Conservation (phyloP, 2,888 invertebrate genomes). For the Neoscelio sp. region DNA sequence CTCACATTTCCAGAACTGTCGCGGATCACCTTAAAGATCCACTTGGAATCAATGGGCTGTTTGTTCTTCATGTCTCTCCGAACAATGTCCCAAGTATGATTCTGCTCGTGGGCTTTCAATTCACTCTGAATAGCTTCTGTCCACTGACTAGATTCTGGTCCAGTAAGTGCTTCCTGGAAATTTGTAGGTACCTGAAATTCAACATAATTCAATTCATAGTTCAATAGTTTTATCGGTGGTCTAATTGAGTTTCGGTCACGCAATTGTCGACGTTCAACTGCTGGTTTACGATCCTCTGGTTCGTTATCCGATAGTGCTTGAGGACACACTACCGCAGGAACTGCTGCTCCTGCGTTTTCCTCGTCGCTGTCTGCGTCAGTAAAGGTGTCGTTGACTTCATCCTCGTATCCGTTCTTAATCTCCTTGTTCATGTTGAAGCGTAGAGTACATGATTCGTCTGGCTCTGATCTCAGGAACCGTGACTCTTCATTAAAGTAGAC, state of each 20-base stretch:
- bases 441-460: constrained; percentile 5
- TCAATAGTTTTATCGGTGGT: background rate
- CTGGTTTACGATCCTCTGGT: background rate
- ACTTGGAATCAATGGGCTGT: constrained; percentile 30
- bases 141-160: constrained; percentile 23
- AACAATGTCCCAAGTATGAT: constrained; percentile 18
- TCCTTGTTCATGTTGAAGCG: background rate
- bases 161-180: constrained; percentile 15
- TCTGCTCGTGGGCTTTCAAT: constrained; percentile 15
- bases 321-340: background rate
- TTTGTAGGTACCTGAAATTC: constrained; percentile 4
- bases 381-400: background rate
- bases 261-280: background rate
- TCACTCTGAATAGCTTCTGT: background rate
- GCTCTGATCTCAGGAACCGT: background rate
- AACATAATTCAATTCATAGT: constrained; percentile 9
- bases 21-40: constrained; percentile 24
- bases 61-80: constrained; percentile 6
- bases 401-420: too few relatives aligned
- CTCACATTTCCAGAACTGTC: constrained; percentile 15
- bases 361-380: background rate
- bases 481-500: background rate
- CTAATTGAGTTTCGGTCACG: constrained; percentile 16
- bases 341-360: background rate
- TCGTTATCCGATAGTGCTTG: background rate